Evolutionary conservation across 2,888 invertebrate genomes (phyloP).

Genomic region (Heliconius ethilla): DNA sequence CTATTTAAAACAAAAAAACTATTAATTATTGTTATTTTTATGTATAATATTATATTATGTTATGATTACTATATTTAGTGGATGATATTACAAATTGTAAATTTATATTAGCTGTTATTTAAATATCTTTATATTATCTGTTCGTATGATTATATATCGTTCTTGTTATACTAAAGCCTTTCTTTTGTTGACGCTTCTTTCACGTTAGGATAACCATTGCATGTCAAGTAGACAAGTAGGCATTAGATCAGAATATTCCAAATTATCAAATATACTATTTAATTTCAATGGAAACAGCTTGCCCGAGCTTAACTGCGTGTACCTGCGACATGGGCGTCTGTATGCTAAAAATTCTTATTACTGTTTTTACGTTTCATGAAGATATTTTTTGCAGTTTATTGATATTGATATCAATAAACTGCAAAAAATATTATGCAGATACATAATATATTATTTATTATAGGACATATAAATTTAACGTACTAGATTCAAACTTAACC

Average conservation of each 20-base stretch:
- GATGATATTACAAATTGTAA: neutral
- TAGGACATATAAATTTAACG: neutral
- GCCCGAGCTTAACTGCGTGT: too few species aligned
- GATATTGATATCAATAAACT: too few species aligned
- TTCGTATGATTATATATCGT: neutral
- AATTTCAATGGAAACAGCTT: too few species aligned
- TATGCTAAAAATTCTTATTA: too few species aligned
- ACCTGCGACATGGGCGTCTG: too few species aligned
- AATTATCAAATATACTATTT: too few species aligned
- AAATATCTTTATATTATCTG: neutral
- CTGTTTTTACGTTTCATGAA: too few species aligned
- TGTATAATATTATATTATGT: neutral
- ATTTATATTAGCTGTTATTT: neutral
- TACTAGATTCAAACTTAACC: neutral
- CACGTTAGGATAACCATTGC: neutral
- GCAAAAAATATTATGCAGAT: too few species aligned
- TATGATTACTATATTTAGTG: neutral
- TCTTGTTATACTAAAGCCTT: neutral
- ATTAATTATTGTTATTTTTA: neutral
- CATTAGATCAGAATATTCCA: neutral
- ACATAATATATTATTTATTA: neutral
- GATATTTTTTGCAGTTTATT: too few species aligned
- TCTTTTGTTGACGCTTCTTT: neutral
- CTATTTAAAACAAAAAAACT: neutral
- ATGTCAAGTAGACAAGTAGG: neutral